Base-by-base conservation (phyloP, 1,140 invertebrate species). In the Procambarus virginalis region DNA sequence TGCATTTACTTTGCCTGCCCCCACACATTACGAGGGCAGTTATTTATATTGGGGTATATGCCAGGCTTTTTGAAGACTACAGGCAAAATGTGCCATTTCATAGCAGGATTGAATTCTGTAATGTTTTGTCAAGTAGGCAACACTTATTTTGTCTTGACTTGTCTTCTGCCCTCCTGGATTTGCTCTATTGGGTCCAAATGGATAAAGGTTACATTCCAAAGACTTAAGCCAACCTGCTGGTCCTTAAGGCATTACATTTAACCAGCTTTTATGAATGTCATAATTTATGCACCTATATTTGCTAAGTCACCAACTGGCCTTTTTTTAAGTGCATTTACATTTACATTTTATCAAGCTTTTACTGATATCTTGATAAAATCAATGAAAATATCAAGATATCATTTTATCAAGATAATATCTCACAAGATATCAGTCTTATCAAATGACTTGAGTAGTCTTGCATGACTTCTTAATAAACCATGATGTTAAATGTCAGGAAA, bases 241-340 rank as follows among this genome's bases (percentile, higher is more conserved):
- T 73, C 20, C n/a, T 9, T 73, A 73, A 34, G 68, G 68, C 68
- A 73, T 73, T 73, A 73, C 68, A 22, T 73, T 73, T 73, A 73
- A 1, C 22, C 34, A 73, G 22, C 68, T 34, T 34, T 8, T 73
- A 22, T 73, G 51, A 55, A 9, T 55, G 8, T 73, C 68, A 73
- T 34, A 45, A 73, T 73, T 73, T 73, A 73, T 73, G 68, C 68
- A 34, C 68, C 68, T 10, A 73, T 73, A 14, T 20, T 73, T 73
- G n/a, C 20, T 8, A 34, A 73, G 68, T 73, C n/a, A 22, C 68
- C 68, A 73, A 45, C 22, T 73, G 10, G 68, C 22, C 20, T 34
- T 22, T 10, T 10, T 9, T 20, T 20, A 64, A 64, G 60, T 73
- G 68, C 22, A 34, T 73, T 22, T 73, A 73, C n/a, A 73, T 34